A percentile compares a stretch with the other conserved stretches of the same genome.
These are phyloP conservation scores for Palythoa grandis DNA, from an alignment of 92 coral and sea anemone species.

Conservation along the genomic window DNA sequence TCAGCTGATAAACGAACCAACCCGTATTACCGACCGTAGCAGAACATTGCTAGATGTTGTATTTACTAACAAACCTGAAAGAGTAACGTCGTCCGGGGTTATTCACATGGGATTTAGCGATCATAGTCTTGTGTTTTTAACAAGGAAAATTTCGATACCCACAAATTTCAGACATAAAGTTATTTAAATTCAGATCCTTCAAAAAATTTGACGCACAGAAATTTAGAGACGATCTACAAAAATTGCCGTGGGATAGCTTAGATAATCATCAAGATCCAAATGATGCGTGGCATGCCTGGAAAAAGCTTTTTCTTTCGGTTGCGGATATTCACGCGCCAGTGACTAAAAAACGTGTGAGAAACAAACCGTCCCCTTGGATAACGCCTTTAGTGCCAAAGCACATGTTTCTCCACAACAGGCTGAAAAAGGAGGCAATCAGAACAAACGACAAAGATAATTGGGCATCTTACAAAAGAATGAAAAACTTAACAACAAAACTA, in stretches of 20 bases:
- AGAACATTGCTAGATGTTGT: conserved; percentile 31
- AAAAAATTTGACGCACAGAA: not conserved
- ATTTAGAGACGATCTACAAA: not conserved
- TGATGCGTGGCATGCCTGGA: conserved; percentile 41
- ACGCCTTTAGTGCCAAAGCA: conserved; percentile 26
- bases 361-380: conserved; percentile 30
- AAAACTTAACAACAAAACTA: conserved; percentile 18
- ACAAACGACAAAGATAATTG: conserved; percentile 13
- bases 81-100: conserved; percentile 30
- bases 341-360: conserved; percentile 19
- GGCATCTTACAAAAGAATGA: not conserved
- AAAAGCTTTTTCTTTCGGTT: conserved; percentile 29
- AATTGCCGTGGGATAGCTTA: conserved; percentile 2
- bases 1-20: conserved; percentile 39
- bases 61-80: conserved; percentile 29
- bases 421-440: conserved; percentile 22
- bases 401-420: conserved; percentile 32
- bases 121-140: conserved; percentile 30
- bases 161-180: conserved; percentile 14
- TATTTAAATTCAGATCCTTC: conserved; percentile 12
- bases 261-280: conserved; percentile 2
- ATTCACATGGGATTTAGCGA: conserved; percentile 39
- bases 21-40: conserved; percentile 24
- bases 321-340: conserved; percentile 42
- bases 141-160: conserved; percentile 27